phyloP scores from a whole-genome alignment of 2,888 invertebrate genomes.

The Caenorhabditis sulstoni region DNA sequence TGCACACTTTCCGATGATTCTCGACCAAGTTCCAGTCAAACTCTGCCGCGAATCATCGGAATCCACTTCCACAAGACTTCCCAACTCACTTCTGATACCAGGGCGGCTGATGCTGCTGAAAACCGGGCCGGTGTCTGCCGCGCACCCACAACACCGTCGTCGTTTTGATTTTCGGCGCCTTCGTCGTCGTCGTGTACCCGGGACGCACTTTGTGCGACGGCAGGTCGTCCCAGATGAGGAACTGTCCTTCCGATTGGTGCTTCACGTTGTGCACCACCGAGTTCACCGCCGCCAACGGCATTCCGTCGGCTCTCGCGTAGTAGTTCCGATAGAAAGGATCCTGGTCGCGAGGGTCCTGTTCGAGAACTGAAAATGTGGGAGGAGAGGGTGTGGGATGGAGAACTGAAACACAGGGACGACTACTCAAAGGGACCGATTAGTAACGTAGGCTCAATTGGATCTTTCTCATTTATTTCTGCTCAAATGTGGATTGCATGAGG shows the following conservation, averaged over 20 bases:
- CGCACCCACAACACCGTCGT: conserved; percentile 36
- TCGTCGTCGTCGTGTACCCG: conserved; percentile 37
- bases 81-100: conserved; percentile 39
- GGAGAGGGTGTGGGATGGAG: too few relatives aligned
- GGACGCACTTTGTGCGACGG: conserved; percentile 32
- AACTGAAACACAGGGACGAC: too few relatives aligned
- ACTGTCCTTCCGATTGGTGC: conserved; percentile 37
- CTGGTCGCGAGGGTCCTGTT: conserved; percentile 55
- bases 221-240: conserved; percentile 36
- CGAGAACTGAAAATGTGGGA: conserved; percentile 35
- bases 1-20: too few relatives aligned
- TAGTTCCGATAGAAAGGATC: conserved; percentile 53
- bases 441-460: too few relatives aligned
- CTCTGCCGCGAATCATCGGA: too few relatives aligned
- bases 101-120: conserved; percentile 10
- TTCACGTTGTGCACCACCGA: conserved; percentile 57
- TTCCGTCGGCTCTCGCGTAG: conserved; percentile 46
- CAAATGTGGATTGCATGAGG: too few relatives aligned
- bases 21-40: too few relatives aligned
- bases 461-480: too few relatives aligned
- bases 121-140: conserved; percentile 36
- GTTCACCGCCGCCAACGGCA: conserved; percentile 54
- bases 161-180: conserved; percentile 16
- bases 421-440: too few relatives aligned
- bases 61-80: too few relatives aligned